Evolutionary conservation across 1,140 invertebrate species (phyloP).

Genomic region (Drosophila yakuba): DNA sequence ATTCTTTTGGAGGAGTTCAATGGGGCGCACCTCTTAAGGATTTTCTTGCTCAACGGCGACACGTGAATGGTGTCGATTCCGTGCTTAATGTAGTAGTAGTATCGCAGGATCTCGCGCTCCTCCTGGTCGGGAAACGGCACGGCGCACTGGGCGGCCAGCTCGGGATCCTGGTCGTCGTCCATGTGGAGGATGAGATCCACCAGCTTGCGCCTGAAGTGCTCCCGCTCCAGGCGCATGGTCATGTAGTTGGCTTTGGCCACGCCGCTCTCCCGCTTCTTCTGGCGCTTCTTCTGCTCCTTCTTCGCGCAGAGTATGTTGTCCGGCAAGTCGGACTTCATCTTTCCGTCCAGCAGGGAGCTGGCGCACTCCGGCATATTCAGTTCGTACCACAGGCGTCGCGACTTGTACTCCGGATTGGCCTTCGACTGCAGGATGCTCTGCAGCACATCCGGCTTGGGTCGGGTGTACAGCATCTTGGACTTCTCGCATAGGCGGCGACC

Average conservation of each 20-base stretch:
- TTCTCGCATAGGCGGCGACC: conserved; percentile 62
- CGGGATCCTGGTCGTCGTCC: conserved; percentile 84
- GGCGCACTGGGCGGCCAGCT: conserved; percentile 41
- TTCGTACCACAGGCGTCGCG: conserved; percentile 79
- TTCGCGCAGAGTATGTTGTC: conserved; percentile 63
- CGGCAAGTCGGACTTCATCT: conserved; percentile 72
- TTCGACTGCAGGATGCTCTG: conserved; percentile 76
- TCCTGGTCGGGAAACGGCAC: conserved; percentile 86
- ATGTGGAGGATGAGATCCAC: conserved; percentile 89
- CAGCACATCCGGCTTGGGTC: conserved; percentile 76
- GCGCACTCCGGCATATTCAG: conserved; percentile 82
- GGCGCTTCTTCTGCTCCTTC: conserved; percentile 22
- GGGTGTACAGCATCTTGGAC: conserved; percentile 70
- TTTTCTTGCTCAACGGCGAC: conserved; percentile 89
- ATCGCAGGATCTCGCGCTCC: conserved; percentile 90
- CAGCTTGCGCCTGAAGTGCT: conserved; percentile 92
- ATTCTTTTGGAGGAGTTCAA: background rate
- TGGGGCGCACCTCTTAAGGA: conserved; percentile 85
- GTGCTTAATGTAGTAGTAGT: conserved; percentile 95
- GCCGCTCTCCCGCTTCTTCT: conserved; percentile 10
- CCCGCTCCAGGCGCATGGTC: conserved; percentile 89
- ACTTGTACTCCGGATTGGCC: conserved; percentile 78
- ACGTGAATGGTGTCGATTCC: conserved; percentile 95
- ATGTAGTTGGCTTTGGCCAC: conserved; percentile 59
- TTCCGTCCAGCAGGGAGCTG: conserved; percentile 69